Conservation (phyloP, 2,888 invertebrate species). For the Alviniconcha strummeri region DNA sequence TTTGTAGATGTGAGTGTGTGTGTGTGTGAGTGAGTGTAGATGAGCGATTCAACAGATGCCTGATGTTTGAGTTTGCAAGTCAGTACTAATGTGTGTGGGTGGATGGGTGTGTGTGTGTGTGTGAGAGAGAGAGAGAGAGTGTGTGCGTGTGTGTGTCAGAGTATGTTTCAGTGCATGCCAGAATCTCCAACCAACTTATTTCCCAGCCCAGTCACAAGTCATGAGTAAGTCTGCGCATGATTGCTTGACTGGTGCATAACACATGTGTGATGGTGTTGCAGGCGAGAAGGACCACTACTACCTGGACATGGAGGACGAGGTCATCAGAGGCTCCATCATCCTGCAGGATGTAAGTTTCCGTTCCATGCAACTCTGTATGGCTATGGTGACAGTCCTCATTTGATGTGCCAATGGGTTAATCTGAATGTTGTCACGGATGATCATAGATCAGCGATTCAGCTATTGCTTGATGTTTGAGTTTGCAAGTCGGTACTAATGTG, state of each 20-base stretch:
- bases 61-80: no score
- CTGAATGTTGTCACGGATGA: not conserved
- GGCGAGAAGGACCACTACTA: conserved; percentile 86
- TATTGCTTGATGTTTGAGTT: not conserved
- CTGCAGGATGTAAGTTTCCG: conserved; percentile 77
- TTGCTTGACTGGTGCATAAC: no score
- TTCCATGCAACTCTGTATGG: not conserved
- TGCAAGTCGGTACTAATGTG: not conserved
- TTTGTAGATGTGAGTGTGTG: no score
- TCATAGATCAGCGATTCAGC: no score
- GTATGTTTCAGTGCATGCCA: not conserved
- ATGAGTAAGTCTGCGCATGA: not conserved
- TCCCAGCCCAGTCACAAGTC: not conserved
- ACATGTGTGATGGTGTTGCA: conserved; percentile 63
- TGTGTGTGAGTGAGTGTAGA: no score
- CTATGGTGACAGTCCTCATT: no score
- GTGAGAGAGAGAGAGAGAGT: not conserved
- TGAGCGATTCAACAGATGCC: no score
- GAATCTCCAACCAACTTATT: not conserved
- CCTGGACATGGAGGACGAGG: conserved; percentile 89
- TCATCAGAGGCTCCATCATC: conserved; percentile 88
- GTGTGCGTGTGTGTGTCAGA: not conserved
- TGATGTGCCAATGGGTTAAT: not conserved
- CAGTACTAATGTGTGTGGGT: not conserved
- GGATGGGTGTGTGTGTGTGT: not conserved